Base-by-base conservation (phyloP, 2,797 vertebrate species). In the Selene dorsalis region DNA sequence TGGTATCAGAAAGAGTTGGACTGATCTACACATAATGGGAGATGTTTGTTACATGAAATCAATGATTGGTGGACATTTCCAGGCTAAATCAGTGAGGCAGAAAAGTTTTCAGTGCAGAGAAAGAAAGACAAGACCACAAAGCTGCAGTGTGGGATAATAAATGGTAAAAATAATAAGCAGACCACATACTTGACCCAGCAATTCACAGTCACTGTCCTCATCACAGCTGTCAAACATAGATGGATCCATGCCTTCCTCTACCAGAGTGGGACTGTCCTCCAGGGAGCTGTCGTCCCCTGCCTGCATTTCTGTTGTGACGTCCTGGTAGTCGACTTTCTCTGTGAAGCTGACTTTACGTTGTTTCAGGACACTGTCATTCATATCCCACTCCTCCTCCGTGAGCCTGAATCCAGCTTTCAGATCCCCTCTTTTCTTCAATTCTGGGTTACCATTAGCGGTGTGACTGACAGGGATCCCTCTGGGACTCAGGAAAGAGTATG, bases 211-310 rank as follows among this genome's bases (percentile, higher is more conserved):
- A 0, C 93, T 97, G 0, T 97, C 96, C 0, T 97, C 96, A 45
- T 98, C 97, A 0, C 94, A 92, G 55, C 97, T 94, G 74, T 97
- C 96, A 59, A 97, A 96, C 39, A 97, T 93, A 0, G 93, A 90
- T 0, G 95, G 94, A 84, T 97, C 96, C 93, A 96, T 94, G 61
- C 96, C 96, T 7, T 96, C 96, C 88, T 97, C 96, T 38, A 97
- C 95, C 94, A 98, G 84, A 0, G 97, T 98, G 50, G 97, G 97
- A 80, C 97, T 98, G 64, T 98, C 97, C 86, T 97, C 96, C 0
- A 96, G 88, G 84, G 93, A 94, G 14, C 91, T 94, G 53, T 94
- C 91, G 0, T 95, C 94, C 74, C 85, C 91, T 3, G 84, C 22
- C 8, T 90, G 87, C 0, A 77, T 68, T 1, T 84, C 91, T 4